Evolutionary conservation across 1,140 invertebrate genomes (phyloP).

Genomic region (Bombus pascuorum): DNA sequence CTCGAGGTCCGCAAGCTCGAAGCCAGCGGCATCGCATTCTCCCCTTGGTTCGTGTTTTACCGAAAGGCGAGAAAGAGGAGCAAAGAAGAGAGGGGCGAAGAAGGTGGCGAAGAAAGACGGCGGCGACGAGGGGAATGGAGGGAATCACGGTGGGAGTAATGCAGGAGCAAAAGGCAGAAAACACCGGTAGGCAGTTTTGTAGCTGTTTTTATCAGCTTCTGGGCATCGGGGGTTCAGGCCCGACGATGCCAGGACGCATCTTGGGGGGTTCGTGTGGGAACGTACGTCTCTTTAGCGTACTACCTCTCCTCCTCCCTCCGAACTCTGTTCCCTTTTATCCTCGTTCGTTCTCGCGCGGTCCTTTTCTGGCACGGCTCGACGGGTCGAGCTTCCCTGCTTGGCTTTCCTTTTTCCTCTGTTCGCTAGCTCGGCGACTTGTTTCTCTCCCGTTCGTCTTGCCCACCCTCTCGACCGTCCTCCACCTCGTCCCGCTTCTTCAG

Average conservation of each 20-base stretch:
- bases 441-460: conserved; percentile 36
- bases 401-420: conserved; percentile 53
- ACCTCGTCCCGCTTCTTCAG: conserved; percentile 14
- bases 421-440: conserved; percentile 48
- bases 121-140: conserved; percentile 25
- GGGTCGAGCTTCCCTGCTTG: conserved; percentile 40
- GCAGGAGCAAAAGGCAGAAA: conserved; percentile 81
- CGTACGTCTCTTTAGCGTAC: conserved; percentile 81
- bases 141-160: conserved; percentile 69
- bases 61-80: conserved; percentile 60
- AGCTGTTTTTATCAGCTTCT: conserved; percentile 83
- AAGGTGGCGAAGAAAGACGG: conserved; percentile 59
- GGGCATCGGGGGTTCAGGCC: conserved; percentile 78
- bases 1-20: not conserved
- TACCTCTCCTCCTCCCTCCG: conserved; percentile 44
- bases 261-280: conserved; percentile 82
- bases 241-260: conserved; percentile 79
- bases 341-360: conserved; percentile 52
- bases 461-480: conserved; percentile 12
- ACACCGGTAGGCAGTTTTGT: conserved; percentile 83
- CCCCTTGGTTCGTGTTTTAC: conserved; percentile 20
- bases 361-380: conserved; percentile 33
- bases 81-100: conserved; percentile 38
- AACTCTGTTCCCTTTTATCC: conserved; percentile 37
- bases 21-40: not conserved